These are phyloP conservation scores for Apomyelois bistriatella DNA, from an alignment of 2,888 invertebrate species.

Conservation along the genomic window DNA sequence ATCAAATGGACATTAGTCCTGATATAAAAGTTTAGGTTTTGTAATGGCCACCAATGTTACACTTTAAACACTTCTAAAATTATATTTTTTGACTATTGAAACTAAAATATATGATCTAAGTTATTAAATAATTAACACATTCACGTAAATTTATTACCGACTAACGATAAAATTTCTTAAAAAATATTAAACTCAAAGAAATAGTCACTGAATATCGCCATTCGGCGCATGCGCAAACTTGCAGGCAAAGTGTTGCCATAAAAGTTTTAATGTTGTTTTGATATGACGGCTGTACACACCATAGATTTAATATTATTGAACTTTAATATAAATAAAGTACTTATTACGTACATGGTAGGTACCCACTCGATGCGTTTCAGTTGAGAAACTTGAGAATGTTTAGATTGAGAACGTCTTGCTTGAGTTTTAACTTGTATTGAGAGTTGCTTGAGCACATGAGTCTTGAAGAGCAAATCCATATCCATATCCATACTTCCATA, in stretches of 20 bases:
- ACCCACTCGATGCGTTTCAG: no score
- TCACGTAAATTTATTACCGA: slow-evolving; percentile 65
- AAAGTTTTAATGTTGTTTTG: background rate
- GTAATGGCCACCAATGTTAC: slow-evolving; percentile 80
- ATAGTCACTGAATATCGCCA: slow-evolving; percentile 77
- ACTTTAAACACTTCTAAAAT: slow-evolving; percentile 65
- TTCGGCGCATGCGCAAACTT: slow-evolving; percentile 81
- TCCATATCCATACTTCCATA: no score
- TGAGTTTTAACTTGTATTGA: no score
- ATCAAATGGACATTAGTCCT: slow-evolving; percentile 79
- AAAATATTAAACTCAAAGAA: slow-evolving; percentile 75
- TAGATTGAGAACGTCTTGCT: no score
- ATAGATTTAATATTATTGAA: no score
- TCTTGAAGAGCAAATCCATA: no score
- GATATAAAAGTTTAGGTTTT: slow-evolving; percentile 79
- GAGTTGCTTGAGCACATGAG: no score
- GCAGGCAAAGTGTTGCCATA: slow-evolving; percentile 59
- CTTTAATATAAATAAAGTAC: no score
- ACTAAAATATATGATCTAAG: slow-evolving; percentile 39
- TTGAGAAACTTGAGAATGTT: no score
- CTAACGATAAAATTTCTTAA: slow-evolving; percentile 75
- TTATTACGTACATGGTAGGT: no score
- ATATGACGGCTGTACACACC: background rate
- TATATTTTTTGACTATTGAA: slow-evolving; percentile 38
- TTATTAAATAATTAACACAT: slow-evolving; percentile 49